Base-by-base conservation (phyloP, 2,113 vertebrate genomes). In the Pipra filicauda region DNA sequence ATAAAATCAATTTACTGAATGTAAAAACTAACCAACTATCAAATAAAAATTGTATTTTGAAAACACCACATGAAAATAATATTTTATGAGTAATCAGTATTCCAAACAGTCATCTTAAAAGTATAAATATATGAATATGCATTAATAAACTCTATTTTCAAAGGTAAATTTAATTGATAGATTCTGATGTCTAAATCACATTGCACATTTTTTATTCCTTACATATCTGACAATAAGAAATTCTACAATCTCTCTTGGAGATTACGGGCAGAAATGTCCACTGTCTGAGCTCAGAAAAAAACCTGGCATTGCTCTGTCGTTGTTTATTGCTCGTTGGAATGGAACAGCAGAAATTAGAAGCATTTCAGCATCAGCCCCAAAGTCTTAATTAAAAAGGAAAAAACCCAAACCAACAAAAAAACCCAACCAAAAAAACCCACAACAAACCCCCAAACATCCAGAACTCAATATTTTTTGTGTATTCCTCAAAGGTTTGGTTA, bases 41-140 rank as follows among this genome's bases (percentile, higher is more conserved):
- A 91, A 84, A 57, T 18, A 86, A 9, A 90, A 91, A 59, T 15
- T 84, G 24, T 15, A 39, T 89, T 85, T 94, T 54, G 57, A 26
- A 81, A 91, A 85, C 6, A 77, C 2, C 22, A 54, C 6, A n/a
- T 59, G 19, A 89, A 91, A 93, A 86, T 6, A 52, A 1, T 41
- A 31, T 62, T 4, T 83, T 37, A 80, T 48, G 21, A 71, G 54
- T 57, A 77, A 85, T 52, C 11, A 44, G 16, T 44, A 66, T 85
- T 89, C 44, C 26, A 43, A 43, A 4, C 26, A 57, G 11, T 65
- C 17, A 85, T 49, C 9, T 41, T 55, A 66, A 61, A 88, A 77
- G 39, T 57, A 33, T 86, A 86, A 86, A 71, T 61, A 77, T 12
- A 84, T 43, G 23, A 69, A 83, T 62, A 52, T 71, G 10, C 15